Conservation (phyloP, 1,140 invertebrate species). For the Apis dorsata region DNA sequence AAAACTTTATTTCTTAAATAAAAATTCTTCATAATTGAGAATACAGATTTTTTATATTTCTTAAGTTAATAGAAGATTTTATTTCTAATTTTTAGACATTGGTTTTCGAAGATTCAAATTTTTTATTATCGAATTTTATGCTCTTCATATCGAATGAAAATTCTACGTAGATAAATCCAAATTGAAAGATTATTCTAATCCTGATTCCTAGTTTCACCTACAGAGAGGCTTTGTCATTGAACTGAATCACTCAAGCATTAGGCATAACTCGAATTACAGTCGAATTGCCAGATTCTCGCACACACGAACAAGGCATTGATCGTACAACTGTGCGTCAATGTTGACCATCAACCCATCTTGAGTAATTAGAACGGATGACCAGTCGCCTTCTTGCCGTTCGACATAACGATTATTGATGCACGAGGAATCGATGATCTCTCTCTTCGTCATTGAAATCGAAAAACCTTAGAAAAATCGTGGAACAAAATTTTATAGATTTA, state of each 20-base stretch:
- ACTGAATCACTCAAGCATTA: constrained; percentile 49
- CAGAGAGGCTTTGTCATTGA: constrained; percentile 24
- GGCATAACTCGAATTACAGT: constrained; percentile 39
- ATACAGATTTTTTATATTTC: neutral
- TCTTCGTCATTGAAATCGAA: neutral
- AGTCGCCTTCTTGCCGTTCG: constrained; percentile 42
- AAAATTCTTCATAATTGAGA: neutral
- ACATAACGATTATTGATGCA: constrained; percentile 54
- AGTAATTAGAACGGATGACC: constrained; percentile 62
- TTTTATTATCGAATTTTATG: no score
- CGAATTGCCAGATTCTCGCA: constrained; percentile 7
- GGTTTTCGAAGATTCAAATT: no score
- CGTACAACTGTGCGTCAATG: constrained; percentile 34
- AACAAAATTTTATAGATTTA: no score
- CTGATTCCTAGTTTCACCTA: neutral
- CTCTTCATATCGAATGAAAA: no score
- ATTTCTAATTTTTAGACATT: no score
- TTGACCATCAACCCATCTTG: constrained; percentile 52
- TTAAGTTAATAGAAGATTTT: no score
- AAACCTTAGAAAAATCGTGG: neutral
- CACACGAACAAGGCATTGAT: constrained; percentile 8
- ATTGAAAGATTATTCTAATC: neutral
- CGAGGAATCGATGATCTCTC: constrained; percentile 7
- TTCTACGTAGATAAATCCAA: neutral
- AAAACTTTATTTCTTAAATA: neutral